A percentile compares a stretch with the other conserved stretches of the same genome.
These are phyloP conservation scores for Pterostichus madidus DNA, from an alignment of 2,888 invertebrate genomes.

Conservation along the genomic window DNA sequence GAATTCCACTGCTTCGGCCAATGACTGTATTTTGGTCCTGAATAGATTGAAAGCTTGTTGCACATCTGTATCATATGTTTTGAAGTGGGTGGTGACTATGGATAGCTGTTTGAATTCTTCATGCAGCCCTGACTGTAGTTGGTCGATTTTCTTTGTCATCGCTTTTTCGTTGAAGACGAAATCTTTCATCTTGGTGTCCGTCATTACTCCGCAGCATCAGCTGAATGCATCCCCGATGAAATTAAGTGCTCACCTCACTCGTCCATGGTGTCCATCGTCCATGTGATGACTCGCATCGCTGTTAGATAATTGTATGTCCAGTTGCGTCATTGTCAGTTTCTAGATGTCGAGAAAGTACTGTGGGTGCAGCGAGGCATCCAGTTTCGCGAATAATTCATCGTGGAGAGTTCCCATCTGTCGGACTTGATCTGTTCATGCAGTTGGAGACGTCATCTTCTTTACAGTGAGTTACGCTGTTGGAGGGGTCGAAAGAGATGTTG, in stretches of 20 bases:
- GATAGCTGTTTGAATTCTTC: slow-evolving; percentile 13
- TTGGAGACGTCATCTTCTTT: background rate
- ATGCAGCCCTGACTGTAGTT: slow-evolving; percentile 27
- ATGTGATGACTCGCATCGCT: too few species aligned
- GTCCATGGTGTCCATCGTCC: too few species aligned
- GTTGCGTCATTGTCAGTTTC: too few species aligned
- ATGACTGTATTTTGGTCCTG: background rate
- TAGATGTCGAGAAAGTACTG: too few species aligned
- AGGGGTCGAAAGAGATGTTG: background rate
- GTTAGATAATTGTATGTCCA: too few species aligned
- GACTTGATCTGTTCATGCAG: slow-evolving; percentile 3
- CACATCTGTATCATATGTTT: background rate
- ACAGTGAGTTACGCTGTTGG: background rate
- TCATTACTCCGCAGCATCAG: slow-evolving; percentile 64
- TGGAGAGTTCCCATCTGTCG: background rate
- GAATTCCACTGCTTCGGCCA: background rate
- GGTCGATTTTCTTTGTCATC: background rate
- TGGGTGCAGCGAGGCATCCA: too few species aligned
- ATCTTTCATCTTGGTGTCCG: slow-evolving; percentile 30
- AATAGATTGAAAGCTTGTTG: background rate
- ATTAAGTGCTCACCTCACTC: slow-evolving; percentile 10
- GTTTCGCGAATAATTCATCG: background rate
- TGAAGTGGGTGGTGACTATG: background rate
- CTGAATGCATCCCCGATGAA: slow-evolving; percentile 59
- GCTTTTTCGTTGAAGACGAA: slow-evolving; percentile 27